Evolutionary conservation across 2,888 invertebrate species (phyloP), one percentile per base, ranked within the genome.

Genomic region (Lymantria dispar): DNA sequence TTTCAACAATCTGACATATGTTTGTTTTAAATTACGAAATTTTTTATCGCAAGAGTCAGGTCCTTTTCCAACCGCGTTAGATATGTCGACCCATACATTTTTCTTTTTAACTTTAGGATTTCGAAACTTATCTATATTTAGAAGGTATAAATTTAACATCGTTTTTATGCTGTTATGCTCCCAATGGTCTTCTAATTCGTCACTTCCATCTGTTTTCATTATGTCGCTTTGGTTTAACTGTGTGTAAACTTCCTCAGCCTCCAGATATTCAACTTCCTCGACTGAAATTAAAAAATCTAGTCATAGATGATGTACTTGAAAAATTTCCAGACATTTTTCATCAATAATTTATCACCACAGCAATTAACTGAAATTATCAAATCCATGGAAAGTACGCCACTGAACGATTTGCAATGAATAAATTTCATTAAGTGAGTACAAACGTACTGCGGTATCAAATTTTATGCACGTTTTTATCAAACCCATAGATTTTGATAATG

Each of bases 21-120:
- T 91, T 60, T 84, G 83, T 64, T 91, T 91, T 41, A 91, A 67
- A 64, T 91, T 91, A 50, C 91, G 74, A 62, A 90, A 90, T 60
- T 91, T 91, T 58, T 88, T 90, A 56, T 90, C 89, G 62, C 90
- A 91, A 46, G 80, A 76, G 9, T 88, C 86, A 1, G 90, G 85
- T 1, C 80, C 76, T 67, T 87, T 87, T 0, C 85, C 86, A 0
- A 90, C 75, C 0, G 74, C 76, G 44, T 74, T 75, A 0, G 80
- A 75, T 31, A 90, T 87, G 9, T 88, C 85, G 0, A 78, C 69
- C 91, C 91, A 91, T 0, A 90, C 77, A 75, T 82, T 86, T 53
- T 88, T 91, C 68, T 91, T 91, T 45, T 80, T 87, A 0, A 88
- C 83, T 77, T 89, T 89, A 10, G 88, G 87, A 54, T 85, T 86